These are phyloP conservation scores for Nibea coibor DNA, from an alignment of 2,113 vertebrate genomes.

Conservation along the genomic window DNA sequence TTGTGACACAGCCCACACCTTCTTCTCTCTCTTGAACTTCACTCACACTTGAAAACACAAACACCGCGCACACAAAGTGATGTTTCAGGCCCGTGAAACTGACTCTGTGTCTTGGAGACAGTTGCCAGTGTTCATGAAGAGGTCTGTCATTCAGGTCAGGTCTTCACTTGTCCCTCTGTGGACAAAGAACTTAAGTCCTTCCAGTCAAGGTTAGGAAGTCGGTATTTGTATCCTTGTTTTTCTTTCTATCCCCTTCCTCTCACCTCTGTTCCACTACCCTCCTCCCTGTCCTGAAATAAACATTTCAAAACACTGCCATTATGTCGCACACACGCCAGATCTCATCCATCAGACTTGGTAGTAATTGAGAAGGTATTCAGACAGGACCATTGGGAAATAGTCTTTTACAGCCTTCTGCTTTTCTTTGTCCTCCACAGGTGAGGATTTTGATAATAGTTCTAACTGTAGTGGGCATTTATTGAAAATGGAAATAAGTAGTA, in stretches of 20 bases:
- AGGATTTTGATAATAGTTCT: conserved; percentile 2
- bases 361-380: conserved; percentile 46
- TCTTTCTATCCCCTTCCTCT: conserved; percentile 13
- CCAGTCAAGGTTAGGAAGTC: conserved; percentile 56
- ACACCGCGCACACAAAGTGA: conserved; percentile 10
- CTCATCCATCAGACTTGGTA: conserved; percentile 55
- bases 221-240: conserved; percentile 48
- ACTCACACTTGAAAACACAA: conserved; percentile 18
- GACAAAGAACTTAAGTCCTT: conserved; percentile 57
- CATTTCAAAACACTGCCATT: conserved; percentile 38
- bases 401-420: conserved; percentile 25
- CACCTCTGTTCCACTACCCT: conserved; percentile 2
- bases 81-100: conserved; percentile 40
- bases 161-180: conserved; percentile 30
- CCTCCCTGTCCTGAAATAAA: conserved; percentile 44
- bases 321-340: conserved; percentile 27
- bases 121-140: conserved; percentile 35
- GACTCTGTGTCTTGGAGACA: conserved; percentile 30
- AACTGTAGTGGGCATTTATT: conserved; percentile 8
- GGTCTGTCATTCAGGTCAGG: conserved; percentile 57
- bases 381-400: not conserved
- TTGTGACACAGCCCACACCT: conserved; percentile 14
- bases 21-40: not conserved
- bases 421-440: conserved; percentile 20
- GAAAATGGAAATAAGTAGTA: not conserved